phyloP scores from a whole-genome alignment of 2,797 vertebrate genomes.

The Neosilurus hyrtlii region DNA sequence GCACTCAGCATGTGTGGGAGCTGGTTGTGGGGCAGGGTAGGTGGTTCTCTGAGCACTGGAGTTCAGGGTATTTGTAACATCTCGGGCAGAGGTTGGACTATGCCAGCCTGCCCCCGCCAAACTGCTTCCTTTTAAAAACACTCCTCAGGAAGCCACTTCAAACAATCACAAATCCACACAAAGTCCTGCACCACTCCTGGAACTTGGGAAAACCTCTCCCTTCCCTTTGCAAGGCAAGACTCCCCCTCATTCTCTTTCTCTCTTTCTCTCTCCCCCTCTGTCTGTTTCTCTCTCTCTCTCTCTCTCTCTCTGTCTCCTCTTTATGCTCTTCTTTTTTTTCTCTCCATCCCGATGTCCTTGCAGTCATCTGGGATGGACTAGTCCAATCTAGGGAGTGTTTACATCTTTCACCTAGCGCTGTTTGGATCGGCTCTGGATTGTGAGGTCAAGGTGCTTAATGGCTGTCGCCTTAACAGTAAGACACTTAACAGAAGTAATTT shows the following conservation, averaged over 20 bases:
- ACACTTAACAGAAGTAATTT: neutral
- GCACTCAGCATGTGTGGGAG: conserved; percentile 17
- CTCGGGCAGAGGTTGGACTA: conserved; percentile 52
- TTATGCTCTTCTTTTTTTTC: neutral
- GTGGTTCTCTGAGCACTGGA: conserved; percentile 30
- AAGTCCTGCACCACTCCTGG: conserved; percentile 58
- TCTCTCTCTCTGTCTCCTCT: neutral
- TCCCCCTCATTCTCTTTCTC: conserved; percentile 21
- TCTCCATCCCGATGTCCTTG: neutral
- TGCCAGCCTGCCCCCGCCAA: conserved; percentile 55
- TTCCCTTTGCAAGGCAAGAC: conserved; percentile 53
- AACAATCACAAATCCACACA: conserved; percentile 61
- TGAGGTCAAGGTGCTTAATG: neutral
- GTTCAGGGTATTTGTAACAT: conserved; percentile 48
- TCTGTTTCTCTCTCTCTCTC: conserved; percentile 9
- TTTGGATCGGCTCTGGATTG: neutral
- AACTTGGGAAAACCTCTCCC: conserved; percentile 63
- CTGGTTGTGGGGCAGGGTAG: conserved; percentile 11
- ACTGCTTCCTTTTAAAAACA: conserved; percentile 62
- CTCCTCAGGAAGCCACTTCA: conserved; percentile 64
- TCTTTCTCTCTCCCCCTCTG: conserved; percentile 21
- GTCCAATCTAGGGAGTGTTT: neutral
- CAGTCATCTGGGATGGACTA: neutral
- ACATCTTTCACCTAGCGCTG: neutral
- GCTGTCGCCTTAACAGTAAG: too few species aligned